Percentiles rank a stretch among this genome's conserved stretches.
These are phyloP conservation scores for Apocrypta bakeri DNA, from an alignment of 1,140 invertebrate species.

Conservation along the genomic window DNA sequence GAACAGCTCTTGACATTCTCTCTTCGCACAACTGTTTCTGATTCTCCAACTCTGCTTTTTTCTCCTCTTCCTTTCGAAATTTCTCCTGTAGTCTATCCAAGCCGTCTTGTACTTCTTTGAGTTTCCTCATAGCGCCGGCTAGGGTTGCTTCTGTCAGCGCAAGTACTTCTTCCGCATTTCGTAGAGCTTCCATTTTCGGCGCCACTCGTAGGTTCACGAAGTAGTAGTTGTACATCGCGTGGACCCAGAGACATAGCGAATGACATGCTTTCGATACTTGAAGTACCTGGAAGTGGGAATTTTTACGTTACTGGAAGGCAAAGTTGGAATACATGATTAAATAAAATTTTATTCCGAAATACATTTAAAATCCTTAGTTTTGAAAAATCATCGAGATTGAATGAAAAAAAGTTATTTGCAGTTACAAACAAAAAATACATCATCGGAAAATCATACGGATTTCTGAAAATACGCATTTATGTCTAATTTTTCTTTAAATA, in stretches of 20 bases:
- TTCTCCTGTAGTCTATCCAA: constrained; percentile 80
- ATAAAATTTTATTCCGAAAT: too few relatives aligned
- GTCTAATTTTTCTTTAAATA: too few relatives aligned
- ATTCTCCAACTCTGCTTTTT: constrained; percentile 81
- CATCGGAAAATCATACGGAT: too few relatives aligned
- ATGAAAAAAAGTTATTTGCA: too few relatives aligned
- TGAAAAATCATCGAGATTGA: too few relatives aligned
- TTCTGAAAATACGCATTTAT: too few relatives aligned
- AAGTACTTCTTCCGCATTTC: constrained; percentile 78
- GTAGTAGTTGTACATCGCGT: constrained; percentile 83
- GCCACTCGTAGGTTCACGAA: constrained; percentile 76
- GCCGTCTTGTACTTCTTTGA: constrained; percentile 77
- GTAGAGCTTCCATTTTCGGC: constrained; percentile 78
- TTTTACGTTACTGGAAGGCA: too few relatives aligned
- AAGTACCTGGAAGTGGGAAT: constrained; percentile 52
- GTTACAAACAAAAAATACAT: too few relatives aligned
- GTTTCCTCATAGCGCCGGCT: constrained; percentile 76
- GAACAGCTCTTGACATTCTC: constrained; percentile 84
- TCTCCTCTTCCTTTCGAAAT: constrained; percentile 78
- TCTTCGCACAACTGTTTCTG: constrained; percentile 86
- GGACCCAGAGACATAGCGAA: constrained; percentile 81
- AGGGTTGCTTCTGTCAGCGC: constrained; percentile 78
- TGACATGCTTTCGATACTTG: constrained; percentile 86
- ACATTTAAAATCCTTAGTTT: too few relatives aligned
- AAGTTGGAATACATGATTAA: too few relatives aligned